Conservation (phyloP, 2,113 vertebrate genomes). For the Vireo altiloquus region DNA sequence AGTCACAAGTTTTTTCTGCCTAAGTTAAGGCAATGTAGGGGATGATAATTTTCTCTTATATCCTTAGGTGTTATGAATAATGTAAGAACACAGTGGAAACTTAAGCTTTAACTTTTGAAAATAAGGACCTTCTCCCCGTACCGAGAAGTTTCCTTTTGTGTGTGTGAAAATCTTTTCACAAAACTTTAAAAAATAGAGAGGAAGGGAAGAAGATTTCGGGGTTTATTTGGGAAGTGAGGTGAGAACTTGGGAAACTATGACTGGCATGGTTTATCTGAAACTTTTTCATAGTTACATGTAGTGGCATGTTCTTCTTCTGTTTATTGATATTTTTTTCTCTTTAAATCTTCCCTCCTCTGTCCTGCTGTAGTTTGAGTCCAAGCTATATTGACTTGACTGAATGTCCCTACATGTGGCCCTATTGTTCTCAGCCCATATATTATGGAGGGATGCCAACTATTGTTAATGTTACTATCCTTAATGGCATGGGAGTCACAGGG, state of each 20-base stretch:
- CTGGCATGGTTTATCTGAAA: not conserved
- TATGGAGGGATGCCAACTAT: conserved; percentile 98
- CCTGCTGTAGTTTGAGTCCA: conserved; percentile 85
- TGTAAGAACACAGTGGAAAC: not conserved
- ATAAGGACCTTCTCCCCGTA: not conserved
- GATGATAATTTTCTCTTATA: not conserved
- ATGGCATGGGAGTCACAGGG: conserved; percentile 98
- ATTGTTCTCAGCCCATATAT: conserved; percentile 99
- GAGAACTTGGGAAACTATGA: not conserved
- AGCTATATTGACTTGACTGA: conserved; percentile 97
- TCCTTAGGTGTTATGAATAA: not conserved
- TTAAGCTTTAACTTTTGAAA: not conserved
- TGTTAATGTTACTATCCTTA: conserved; percentile 96
- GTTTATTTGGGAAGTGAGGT: not conserved
- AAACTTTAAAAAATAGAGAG: not conserved
- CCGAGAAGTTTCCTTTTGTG: not conserved
- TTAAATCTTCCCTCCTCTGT: not conserved
- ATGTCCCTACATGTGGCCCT: conserved; percentile 99
- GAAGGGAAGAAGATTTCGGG: not conserved
- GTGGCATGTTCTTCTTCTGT: not conserved
- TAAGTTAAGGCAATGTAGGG: not conserved
- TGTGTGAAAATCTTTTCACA: not conserved
- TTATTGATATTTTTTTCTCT: not conserved
- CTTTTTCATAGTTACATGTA: not conserved
- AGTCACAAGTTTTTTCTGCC: not conserved